phyloP scores from a whole-genome alignment of 2,797 vertebrate species.

The Varecia variegata region DNA sequence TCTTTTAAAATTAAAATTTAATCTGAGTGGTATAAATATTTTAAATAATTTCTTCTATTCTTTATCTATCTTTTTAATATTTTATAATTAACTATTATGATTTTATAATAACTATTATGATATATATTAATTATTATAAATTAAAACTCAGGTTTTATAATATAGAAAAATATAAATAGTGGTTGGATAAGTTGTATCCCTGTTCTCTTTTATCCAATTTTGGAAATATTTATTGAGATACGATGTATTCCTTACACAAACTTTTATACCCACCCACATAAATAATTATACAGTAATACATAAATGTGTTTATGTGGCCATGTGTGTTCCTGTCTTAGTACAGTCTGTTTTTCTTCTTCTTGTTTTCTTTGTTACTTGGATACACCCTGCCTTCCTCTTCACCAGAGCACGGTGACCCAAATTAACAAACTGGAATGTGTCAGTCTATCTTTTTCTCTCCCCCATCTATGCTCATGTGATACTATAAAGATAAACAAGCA shows the following conservation, averaged over 20 bases:
- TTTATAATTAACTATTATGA: background rate
- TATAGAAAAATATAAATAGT: background rate
- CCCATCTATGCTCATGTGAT: accelerated
- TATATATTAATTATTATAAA: background rate
- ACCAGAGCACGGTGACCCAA: accelerated
- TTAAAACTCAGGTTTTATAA: background rate
- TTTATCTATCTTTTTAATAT: background rate
- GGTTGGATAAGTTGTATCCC: background rate
- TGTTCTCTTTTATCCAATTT: background rate
- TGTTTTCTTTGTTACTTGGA: too few relatives aligned
- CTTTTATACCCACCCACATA: background rate
- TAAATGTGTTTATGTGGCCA: background rate
- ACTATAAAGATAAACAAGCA: accelerated
- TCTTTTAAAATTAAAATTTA: background rate
- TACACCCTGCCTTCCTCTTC: background rate
- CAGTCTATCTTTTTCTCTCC: background rate
- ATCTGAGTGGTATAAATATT: background rate
- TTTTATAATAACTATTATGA: background rate
- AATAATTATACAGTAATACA: background rate
- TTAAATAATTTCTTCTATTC: background rate
- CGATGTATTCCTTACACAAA: background rate
- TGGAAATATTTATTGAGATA: background rate
- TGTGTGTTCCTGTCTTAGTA: background rate
- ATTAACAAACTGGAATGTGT: background rate
- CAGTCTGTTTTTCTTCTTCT: background rate